These are phyloP conservation scores for Gymnocephalus cernua DNA, from an alignment of 2,113 vertebrate species.

Conservation along the genomic window DNA sequence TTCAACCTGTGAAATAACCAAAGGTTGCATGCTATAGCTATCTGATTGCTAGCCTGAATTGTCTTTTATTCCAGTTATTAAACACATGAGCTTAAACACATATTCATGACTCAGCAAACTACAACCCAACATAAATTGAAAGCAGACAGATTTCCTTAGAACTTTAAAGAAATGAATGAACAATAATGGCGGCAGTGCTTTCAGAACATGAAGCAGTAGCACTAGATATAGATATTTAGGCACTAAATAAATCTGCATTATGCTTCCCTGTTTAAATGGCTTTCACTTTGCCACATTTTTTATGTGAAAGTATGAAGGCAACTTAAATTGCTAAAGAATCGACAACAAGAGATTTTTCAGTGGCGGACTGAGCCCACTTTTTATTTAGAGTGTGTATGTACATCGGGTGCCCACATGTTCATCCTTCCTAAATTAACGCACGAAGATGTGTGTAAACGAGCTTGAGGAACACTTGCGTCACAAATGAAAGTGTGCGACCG, in stretches of 20 bases:
- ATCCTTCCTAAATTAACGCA: neutral
- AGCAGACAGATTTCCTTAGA: neutral
- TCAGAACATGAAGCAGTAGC: neutral
- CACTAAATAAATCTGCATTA: constrained; percentile 38
- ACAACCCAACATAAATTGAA: neutral
- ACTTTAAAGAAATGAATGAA: neutral
- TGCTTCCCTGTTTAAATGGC: neutral
- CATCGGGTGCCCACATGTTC: constrained; percentile 1
- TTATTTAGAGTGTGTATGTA: neutral
- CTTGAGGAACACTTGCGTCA: constrained; percentile 7
- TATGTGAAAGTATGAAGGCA: neutral
- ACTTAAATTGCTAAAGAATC: neutral
- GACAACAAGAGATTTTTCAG: neutral
- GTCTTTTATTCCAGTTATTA: neutral
- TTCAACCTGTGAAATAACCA: neutral
- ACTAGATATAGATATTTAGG: constrained; percentile 1
- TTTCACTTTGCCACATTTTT: neutral
- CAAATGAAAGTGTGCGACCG: neutral
- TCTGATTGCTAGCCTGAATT: neutral
- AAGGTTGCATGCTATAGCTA: neutral
- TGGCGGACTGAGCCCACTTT: constrained; percentile 17
- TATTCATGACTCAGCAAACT: neutral
- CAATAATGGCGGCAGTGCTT: neutral
- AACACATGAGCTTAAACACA: neutral
- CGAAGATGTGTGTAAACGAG: neutral